These are phyloP conservation scores for Papilio demoleus DNA, from an alignment of 2,888 invertebrate species.

Conservation along the genomic window DNA sequence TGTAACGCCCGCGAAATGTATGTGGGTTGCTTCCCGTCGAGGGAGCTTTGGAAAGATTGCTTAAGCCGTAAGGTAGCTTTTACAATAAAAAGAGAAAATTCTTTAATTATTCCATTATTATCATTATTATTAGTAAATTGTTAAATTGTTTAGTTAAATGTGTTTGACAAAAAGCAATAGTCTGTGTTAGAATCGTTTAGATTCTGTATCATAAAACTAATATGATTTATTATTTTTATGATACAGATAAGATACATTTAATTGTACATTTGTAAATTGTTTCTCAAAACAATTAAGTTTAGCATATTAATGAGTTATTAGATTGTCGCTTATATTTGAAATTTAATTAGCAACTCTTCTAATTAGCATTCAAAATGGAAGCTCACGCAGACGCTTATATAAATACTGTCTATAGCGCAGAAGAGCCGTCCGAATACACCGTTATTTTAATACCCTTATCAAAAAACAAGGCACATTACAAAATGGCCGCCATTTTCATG, in stretches of 20 bases:
- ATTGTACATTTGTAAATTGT: slow-evolving; percentile 2
- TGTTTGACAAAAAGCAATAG: too few species aligned
- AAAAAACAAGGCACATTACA: slow-evolving; percentile 84
- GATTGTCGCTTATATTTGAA: slow-evolving; percentile 49
- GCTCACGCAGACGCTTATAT: slow-evolving; percentile 74
- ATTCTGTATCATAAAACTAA: too few species aligned
- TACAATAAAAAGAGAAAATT: neutral
- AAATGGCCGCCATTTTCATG: slow-evolving; percentile 81
- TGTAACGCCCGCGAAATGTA: slow-evolving; percentile 49
- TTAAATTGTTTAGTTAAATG: too few species aligned
- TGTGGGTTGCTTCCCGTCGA: slow-evolving; percentile 46
- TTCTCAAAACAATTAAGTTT: slow-evolving; percentile 24
- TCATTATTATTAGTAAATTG: neutral
- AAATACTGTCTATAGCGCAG: slow-evolving; percentile 64
- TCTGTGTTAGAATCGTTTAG: too few species aligned
- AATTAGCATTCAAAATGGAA: slow-evolving; percentile 78
- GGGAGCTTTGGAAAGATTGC: slow-evolving; percentile 48
- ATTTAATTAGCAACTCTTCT: slow-evolving; percentile 74
- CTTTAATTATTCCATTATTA: neutral
- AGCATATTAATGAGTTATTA: slow-evolving; percentile 27
- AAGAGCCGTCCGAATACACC: slow-evolving; percentile 74
- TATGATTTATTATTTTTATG: too few species aligned
- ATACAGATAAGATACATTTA: too few species aligned
- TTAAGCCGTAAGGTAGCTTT: slow-evolving; percentile 34
- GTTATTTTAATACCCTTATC: slow-evolving; percentile 83